These are phyloP conservation scores for Menura novaehollandiae DNA, from an alignment of 2,113 vertebrate genomes.

Conservation along the genomic window DNA sequence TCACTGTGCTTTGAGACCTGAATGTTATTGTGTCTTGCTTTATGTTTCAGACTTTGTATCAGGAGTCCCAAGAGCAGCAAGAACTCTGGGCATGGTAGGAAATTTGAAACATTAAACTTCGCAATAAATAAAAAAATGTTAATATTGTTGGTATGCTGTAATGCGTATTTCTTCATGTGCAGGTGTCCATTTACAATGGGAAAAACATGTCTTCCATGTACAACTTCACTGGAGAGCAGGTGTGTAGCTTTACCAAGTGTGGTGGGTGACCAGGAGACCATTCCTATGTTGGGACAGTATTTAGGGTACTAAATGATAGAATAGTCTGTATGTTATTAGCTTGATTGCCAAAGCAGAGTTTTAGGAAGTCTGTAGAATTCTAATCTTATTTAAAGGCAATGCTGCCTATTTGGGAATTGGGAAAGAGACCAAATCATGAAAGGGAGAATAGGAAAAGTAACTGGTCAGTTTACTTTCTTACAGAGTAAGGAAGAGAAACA, in stretches of 20 bases:
- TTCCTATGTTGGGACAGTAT: background rate
- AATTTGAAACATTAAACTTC: background rate
- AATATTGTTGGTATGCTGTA: background rate
- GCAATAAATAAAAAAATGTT: background rate
- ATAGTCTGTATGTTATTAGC: background rate
- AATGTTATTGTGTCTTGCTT: background rate
- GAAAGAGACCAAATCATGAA: background rate
- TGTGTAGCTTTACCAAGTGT: conserved; percentile 31
- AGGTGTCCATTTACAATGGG: conserved; percentile 95
- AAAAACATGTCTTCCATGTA: conserved; percentile 87
- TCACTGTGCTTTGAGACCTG: background rate
- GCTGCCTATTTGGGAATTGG: background rate
- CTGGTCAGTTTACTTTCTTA: rapidly evolving
- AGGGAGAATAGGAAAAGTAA: background rate
- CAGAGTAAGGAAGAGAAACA: background rate
- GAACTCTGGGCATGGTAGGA: conserved; percentile 92
- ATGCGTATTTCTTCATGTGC: background rate
- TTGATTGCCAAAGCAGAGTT: background rate
- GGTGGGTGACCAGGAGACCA: background rate
- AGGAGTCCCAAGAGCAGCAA: conserved; percentile 92
- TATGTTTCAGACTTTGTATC: conserved; percentile 87
- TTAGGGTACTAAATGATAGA: background rate
- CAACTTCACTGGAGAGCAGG: conserved; percentile 96
- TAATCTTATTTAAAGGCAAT: background rate
- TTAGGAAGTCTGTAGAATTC: background rate